Evolutionary conservation across 2,888 invertebrate species (phyloP), one percentile per base, ranked within the genome.

Genomic region (Heliothis peltigera): DNA sequence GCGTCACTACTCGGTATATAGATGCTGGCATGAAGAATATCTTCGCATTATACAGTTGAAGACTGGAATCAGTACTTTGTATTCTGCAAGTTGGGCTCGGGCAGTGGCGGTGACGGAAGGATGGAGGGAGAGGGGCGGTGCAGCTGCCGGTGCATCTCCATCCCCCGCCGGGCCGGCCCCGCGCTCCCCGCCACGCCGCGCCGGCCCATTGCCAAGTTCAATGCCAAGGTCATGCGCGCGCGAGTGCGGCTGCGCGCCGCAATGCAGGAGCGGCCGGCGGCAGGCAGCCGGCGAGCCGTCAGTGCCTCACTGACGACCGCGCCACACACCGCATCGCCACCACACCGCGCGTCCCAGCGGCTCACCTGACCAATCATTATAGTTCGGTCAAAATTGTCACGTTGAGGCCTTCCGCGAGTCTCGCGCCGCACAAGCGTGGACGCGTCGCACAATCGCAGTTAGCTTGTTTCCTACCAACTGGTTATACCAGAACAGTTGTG

Each of bases 161-260:
- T 86, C 87, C 87, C 87, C 85, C 84, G 81, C 77, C 77, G 79
- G 67, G 67, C 66, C 77, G 57, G 65, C 66, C 62, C 78, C 69
- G 70, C 75, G 63, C 83, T 70, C 55, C 65, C n/a, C 70, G 58
- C 64, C 75, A 60, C 78, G 84, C 87, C 91, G 87, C 90, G 88
- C 89, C 93, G 90, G 91, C 92, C 93, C 95, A 94, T 93, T 96
- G 96, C 96, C 97, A 97, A 97, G 97, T 97, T 97, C 97, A 97
- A 96, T 97, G 97, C 96, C 97, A 97, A 97, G 97, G 97, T 96
- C 96, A 96, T 96, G 95, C 94, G 95, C 95, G 95, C 94, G 92
- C 91, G 92, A 96, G 92, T 95, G 95, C 95, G 96, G 92, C 95
- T 96, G 96, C 96, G 96, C 95, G 95, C 95, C 95, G 96, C 96